Conservation (phyloP, 2,797 vertebrate species). For the Caiman crocodilus region DNA sequence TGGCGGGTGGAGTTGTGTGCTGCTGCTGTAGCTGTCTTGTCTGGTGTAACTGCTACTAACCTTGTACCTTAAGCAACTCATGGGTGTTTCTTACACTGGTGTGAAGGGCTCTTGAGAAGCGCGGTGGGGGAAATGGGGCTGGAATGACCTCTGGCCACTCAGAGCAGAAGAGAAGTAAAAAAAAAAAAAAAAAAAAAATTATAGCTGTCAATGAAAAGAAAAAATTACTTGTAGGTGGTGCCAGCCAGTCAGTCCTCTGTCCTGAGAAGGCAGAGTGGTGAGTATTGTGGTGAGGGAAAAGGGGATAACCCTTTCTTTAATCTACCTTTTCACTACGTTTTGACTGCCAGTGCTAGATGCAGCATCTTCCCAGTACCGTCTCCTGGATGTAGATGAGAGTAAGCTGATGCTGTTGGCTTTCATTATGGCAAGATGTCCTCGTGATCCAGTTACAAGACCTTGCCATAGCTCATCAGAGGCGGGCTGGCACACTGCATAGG, state of each 20-base stretch:
- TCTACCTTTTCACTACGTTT: not conserved
- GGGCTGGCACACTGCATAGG: not conserved
- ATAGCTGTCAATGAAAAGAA: not conserved
- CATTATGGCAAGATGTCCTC: not conserved
- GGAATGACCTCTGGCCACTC: not conserved
- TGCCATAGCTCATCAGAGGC: not conserved
- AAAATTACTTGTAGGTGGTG: not conserved
- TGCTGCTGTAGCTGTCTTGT: not conserved
- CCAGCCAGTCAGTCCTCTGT: not conserved
- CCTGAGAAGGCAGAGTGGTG: not conserved
- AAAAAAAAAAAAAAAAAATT: too few relatives aligned
- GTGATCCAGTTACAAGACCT: not conserved
- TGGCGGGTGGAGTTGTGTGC: slow-evolving; percentile 12
- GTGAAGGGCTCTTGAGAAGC: not conserved
- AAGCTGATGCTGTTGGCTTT: not conserved
- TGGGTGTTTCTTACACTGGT: not conserved
- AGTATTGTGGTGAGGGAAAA: not conserved
- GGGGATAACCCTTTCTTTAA: not conserved
- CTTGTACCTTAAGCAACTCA: too few relatives aligned
- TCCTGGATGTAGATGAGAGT: not conserved
- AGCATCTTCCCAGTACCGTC: not conserved
- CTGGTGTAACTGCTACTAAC: not conserved
- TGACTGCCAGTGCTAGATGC: not conserved
- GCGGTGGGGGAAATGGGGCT: rapidly evolving
- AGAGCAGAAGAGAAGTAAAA: too few relatives aligned